Conservation (phyloP, 2,797 vertebrate genomes). For the Manis javanica region DNA sequence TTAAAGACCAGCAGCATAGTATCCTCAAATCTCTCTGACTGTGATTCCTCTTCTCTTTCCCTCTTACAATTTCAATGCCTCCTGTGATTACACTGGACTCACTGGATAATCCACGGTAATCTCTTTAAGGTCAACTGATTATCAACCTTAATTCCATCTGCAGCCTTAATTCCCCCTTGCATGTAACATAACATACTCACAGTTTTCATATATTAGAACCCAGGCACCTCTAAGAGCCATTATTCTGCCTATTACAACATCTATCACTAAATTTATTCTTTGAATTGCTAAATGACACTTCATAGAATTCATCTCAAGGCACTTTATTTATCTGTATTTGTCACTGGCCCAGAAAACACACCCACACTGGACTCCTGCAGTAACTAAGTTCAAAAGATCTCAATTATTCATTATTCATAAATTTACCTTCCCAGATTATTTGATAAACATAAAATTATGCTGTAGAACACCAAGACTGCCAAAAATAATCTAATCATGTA, state of each 20-base stretch:
- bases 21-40: background rate
- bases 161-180: background rate
- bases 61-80: background rate
- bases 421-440: background rate
- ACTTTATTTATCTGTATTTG: background rate
- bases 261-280: background rate
- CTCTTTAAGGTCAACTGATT: background rate
- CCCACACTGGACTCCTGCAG: background rate
- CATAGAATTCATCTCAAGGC: background rate
- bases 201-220: background rate
- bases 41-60: background rate
- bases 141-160: background rate
- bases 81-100: background rate
- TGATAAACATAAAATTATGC: background rate
- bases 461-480: background rate
- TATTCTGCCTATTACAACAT: background rate
- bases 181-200: background rate
- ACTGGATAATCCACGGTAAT: background rate
- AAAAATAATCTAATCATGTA: background rate
- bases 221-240: background rate
- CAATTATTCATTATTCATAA: constrained; percentile 13
- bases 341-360: background rate
- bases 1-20: background rate
- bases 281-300: background rate
- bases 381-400: background rate